Percentiles rank a stretch among this genome's conserved stretches.
Evolutionary conservation across 2,113 vertebrate genomes (phyloP).

Genomic region (Phoxinus phoxinus): DNA sequence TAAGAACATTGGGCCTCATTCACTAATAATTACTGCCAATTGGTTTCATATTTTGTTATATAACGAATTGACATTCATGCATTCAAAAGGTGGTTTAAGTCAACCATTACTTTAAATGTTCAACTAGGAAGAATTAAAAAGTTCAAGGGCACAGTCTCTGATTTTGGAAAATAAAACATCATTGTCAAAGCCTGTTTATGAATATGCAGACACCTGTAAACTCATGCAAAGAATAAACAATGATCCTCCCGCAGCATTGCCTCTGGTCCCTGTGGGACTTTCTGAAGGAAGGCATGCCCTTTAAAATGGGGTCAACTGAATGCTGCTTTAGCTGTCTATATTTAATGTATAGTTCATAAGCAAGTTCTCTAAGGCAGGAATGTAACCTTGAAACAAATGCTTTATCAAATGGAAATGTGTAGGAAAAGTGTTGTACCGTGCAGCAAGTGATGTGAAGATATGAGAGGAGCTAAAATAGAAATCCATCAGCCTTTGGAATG

Average conservation of each 20-base stretch:
- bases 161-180: neutral
- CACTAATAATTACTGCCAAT: neutral
- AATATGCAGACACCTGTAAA: conserved; percentile 1
- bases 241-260: neutral
- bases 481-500: neutral
- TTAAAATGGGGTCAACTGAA: conserved; percentile 38
- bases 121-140: neutral
- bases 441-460: conserved; percentile 18
- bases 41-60: neutral
- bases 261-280: conserved; percentile 11
- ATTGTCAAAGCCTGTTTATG: conserved; percentile 16
- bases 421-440: neutral
- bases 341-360: neutral
- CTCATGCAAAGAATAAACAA: conserved; percentile 19
- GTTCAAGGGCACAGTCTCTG: neutral
- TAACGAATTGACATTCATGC: neutral
- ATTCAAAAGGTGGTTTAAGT: neutral
- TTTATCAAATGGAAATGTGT: neutral
- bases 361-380: conserved; percentile 2
- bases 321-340: conserved; percentile 13
- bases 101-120: neutral
- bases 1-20: too few species aligned
- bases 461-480: neutral
- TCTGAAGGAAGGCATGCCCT: conserved; percentile 17
- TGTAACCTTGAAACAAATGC: conserved; percentile 29